Conservation (phyloP, 2,797 vertebrate species). For the Artibeus jamaicensis region DNA sequence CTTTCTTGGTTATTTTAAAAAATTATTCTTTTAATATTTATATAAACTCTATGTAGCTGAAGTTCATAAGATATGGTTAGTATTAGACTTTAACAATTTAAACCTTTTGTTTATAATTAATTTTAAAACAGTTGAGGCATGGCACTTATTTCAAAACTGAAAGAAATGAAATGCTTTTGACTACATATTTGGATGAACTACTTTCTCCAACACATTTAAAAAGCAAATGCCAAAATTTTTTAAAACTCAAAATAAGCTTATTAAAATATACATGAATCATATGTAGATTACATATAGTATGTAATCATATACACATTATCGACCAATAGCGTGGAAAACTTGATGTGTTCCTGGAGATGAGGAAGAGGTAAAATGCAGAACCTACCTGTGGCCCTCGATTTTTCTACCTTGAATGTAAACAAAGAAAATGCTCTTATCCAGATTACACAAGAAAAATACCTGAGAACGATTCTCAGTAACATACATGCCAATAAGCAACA, state of each 20-base stretch:
- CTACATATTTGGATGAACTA: not conserved
- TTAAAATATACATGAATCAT: not conserved
- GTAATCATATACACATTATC: not conserved
- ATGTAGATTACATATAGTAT: not conserved
- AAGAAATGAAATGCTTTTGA: not conserved
- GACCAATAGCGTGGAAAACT: not conserved
- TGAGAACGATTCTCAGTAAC: not conserved
- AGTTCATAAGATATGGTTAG: not conserved
- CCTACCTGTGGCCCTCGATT: not conserved
- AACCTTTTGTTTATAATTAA: slow-evolving; percentile 27
- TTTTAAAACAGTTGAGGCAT: not conserved
- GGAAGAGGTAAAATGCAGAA: not conserved
- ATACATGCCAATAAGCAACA: not conserved
- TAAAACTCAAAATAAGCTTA: not conserved
- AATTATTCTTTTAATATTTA: slow-evolving; percentile 35
- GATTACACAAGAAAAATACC: not conserved
- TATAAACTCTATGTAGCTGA: not conserved
- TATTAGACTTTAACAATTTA: not conserved
- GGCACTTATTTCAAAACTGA: not conserved
- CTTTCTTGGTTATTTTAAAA: not conserved
- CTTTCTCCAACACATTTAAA: not conserved
- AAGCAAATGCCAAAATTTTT: not conserved
- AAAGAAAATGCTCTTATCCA: not conserved
- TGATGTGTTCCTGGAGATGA: not conserved
- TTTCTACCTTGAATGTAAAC: not conserved